Evolutionary conservation across 1,140 invertebrate genomes (phyloP).

Genomic region (Drosophila repletoides): DNA sequence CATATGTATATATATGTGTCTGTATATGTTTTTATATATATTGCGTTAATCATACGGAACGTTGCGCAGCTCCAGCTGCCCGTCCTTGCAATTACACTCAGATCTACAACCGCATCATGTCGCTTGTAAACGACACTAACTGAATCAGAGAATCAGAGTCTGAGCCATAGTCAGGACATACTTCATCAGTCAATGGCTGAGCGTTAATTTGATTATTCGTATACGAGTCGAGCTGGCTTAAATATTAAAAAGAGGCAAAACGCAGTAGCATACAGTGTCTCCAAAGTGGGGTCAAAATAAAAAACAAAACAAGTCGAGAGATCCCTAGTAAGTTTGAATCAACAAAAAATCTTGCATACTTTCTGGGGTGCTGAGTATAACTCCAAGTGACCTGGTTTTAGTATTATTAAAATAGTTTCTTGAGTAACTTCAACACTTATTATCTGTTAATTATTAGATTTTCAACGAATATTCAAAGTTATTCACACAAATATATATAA

Average conservation of each 20-base stretch:
- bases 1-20: background rate
- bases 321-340: no score
- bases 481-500: no score
- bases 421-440: no score
- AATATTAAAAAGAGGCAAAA: slow-evolving; percentile 22
- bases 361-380: no score
- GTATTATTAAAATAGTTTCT: no score
- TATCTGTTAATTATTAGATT: no score
- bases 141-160: background rate
- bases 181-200: slow-evolving; percentile 39
- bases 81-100: slow-evolving; percentile 50
- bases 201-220: slow-evolving; percentile 61
- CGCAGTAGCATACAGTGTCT: no score
- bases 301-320: no score
- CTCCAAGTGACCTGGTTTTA: no score
- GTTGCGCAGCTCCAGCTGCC: slow-evolving; percentile 34
- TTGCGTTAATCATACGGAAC: slow-evolving; percentile 64
- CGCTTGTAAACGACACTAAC: background rate
- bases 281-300: no score
- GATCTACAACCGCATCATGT: background rate
- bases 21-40: background rate
- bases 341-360: no score
- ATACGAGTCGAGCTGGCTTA: slow-evolving; percentile 1
- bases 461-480: no score
- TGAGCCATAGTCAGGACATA: background rate